Evolutionary conservation across 2,797 vertebrate genomes (phyloP), one percentile per base, ranked within the genome.

Genomic region (Gephyroberyx darwinii): DNA sequence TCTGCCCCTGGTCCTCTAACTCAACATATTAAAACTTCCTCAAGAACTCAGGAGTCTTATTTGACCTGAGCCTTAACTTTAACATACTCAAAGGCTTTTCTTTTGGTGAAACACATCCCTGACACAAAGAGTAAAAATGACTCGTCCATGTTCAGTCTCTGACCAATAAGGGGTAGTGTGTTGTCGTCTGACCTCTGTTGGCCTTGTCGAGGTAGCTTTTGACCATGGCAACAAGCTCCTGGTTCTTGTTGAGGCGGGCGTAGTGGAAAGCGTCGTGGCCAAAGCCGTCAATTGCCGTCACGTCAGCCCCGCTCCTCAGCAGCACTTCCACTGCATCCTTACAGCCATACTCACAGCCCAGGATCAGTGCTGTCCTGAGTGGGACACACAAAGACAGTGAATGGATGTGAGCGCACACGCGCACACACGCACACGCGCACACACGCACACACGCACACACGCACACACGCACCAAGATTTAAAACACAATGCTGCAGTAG

Each of bases 311-410:
- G 0, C 89, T 94, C 86, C 80, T 96, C 78, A 99, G 88, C 85
- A 99, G 68, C 68, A 99, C 94, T 54, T 99, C 96, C 48, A 99
- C 97, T 0, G 97, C 95, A 3, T 98, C 98, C 90, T 87, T 97
- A 91, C 96, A 99, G 69, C 94, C 94, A 0, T 94, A 96, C 73
- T 99, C 97, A 9, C 97, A 99, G 59, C 97, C 98, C 16, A 98
- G 73, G 91, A 99, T 98, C 41, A 99, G 84, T 10, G 97, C 93
- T 0, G 96, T 98, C 91, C 98, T 99, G 77, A 22, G 30, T 22
- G n/a, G 2, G 8, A 13, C 20, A 52, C 41, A 54, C 13, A 62
- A 8, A 75, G 22, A 70, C 5, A 35, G 16, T 60, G 52, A 7
- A 45, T 51, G 17, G 63, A 8, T 1, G 9, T 12, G 2, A 31